Evolutionary conservation across 1,140 invertebrate genomes (phyloP).

Genomic region (Panagrolaimus sp.): DNA sequence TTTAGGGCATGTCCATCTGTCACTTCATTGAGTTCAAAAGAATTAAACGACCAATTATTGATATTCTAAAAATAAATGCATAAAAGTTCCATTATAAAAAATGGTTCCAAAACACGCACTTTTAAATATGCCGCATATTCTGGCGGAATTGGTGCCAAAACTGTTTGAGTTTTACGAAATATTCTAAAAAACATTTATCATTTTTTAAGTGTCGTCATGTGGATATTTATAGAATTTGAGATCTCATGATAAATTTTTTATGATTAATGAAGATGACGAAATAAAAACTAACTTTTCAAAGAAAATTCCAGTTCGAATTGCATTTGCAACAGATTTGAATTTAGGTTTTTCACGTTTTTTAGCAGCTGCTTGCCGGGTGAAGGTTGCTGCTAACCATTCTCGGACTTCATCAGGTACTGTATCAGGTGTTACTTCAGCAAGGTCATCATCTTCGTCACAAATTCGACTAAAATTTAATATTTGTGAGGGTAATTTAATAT

Average conservation of each 20-base stretch:
- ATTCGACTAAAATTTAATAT: conserved; percentile 44
- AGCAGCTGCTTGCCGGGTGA: conserved; percentile 72
- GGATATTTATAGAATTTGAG: too few species aligned
- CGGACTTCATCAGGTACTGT: conserved; percentile 64
- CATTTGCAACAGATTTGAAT: conserved; percentile 91
- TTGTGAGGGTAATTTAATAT: too few species aligned
- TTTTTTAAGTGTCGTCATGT: neutral
- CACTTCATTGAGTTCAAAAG: conserved; percentile 78
- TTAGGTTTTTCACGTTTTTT: conserved; percentile 67
- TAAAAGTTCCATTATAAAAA: conserved; percentile 15
- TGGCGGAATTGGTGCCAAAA: conserved; percentile 78
- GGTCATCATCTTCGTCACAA: conserved; percentile 57
- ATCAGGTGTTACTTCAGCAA: conserved; percentile 57
- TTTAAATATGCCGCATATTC: conserved; percentile 80
- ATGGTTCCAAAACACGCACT: conserved; percentile 63
- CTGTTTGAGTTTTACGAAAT: conserved; percentile 75
- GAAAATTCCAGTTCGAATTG: conserved; percentile 90
- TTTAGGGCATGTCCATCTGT: conserved; percentile 77
- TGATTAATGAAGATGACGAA: too few species aligned
- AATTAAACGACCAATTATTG: conserved; percentile 91
- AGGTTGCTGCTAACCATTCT: conserved; percentile 94
- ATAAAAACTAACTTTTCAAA: conserved; percentile 65
- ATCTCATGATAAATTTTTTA: too few species aligned
- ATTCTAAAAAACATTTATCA: conserved; percentile 61
- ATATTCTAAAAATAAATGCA: conserved; percentile 59